Percentiles rank a stretch among this genome's conserved stretches.
phyloP scores from a whole-genome alignment of 2,888 invertebrate genomes.

The Eustalomyia histrio region DNA sequence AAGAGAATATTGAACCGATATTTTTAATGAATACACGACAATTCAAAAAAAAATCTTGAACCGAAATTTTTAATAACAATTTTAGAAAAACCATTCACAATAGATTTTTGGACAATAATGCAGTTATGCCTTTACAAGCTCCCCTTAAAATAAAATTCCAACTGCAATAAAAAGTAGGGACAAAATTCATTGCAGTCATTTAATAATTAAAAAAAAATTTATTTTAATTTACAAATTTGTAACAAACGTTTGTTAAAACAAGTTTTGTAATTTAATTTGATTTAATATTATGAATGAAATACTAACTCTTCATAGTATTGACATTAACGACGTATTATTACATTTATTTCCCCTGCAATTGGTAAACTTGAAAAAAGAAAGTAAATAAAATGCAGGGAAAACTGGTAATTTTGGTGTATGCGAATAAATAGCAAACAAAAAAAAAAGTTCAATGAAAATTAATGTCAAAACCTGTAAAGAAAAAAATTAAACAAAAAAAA shows the following conservation, averaged over 20 bases:
- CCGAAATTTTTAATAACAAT: no score
- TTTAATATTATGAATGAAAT: constrained; percentile 16
- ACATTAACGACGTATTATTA: neutral
- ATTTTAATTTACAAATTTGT: neutral
- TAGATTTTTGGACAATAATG: no score
- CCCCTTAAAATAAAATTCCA: no score
- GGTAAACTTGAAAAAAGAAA: constrained; percentile 16
- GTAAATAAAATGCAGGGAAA: constrained; percentile 7
- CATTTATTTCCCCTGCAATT: neutral
- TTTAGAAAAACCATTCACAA: no score
- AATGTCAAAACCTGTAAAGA: constrained; percentile 23
- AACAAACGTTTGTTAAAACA: neutral
- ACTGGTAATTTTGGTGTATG: neutral
- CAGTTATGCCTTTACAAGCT: no score
- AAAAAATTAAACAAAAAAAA: neutral
- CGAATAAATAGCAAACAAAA: constrained; percentile 28
- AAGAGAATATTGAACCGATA: no score
- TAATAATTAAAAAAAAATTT: no score
- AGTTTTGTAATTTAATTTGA: neutral
- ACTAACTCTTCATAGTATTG: neutral
- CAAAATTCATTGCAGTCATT: no score
- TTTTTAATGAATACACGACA: no score
- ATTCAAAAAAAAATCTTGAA: no score
- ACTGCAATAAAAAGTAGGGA: no score
- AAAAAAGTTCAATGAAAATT: constrained; percentile 43